Conservation (phyloP, 2,113 vertebrate species). For the Lycaon pictus region DNA sequence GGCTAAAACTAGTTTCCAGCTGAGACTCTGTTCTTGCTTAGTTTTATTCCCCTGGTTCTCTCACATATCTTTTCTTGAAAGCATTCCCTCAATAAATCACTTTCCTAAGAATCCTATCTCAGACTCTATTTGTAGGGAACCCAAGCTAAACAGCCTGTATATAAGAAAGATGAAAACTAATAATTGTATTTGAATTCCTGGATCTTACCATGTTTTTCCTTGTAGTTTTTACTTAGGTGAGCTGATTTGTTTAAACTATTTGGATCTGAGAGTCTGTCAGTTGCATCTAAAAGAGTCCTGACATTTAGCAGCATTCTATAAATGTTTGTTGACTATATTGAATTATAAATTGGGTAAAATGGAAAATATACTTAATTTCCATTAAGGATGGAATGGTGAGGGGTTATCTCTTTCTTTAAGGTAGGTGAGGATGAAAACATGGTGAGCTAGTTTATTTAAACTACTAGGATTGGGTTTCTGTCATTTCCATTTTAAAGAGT, state of each 20-base stretch:
- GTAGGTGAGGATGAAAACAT: slow-evolving; percentile 12
- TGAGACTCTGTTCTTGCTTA: neutral
- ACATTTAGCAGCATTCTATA: slow-evolving; percentile 1
- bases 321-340: neutral
- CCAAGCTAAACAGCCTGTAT: neutral
- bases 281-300: slow-evolving; percentile 3
- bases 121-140: neutral
- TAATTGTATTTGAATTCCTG: neutral
- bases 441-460: slow-evolving; percentile 38
- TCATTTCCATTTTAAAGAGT: slow-evolving; percentile 29
- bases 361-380: neutral
- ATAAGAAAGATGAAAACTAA: neutral
- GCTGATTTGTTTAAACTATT: slow-evolving; percentile 32
- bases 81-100: neutral
- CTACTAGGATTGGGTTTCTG: slow-evolving; percentile 35
- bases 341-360: slow-evolving; percentile 39
- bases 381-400: too few species aligned
- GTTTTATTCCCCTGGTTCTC: neutral
- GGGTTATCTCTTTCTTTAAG: too few species aligned
- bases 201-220: neutral
- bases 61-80: neutral
- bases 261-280: slow-evolving; percentile 26
- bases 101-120: neutral
- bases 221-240: neutral
- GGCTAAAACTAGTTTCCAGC: neutral